Evolutionary conservation across 2,113 vertebrate genomes (phyloP).

Genomic region (Colaptes auratus): DNA sequence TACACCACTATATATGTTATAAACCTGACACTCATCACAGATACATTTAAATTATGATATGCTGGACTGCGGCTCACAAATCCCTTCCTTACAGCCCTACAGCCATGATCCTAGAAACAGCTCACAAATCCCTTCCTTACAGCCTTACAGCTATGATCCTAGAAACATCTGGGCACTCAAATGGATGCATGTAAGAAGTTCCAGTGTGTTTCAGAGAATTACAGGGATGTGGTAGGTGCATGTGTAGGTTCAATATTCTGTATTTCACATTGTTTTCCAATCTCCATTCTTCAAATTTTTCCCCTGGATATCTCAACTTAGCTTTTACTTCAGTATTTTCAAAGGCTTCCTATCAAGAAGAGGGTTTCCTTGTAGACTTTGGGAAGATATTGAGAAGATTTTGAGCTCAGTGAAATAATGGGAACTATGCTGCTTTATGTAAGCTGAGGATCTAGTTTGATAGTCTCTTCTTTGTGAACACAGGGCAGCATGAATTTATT

Average conservation of each 20-base stretch:
- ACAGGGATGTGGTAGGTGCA: background rate
- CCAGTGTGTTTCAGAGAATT: background rate
- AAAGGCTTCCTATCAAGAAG: constrained; percentile 27
- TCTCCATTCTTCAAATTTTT: constrained; percentile 8
- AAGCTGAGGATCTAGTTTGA: background rate
- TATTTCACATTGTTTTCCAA: constrained; percentile 15
- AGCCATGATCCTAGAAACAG: background rate
- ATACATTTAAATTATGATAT: background rate
- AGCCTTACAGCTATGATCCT: background rate
- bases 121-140: background rate
- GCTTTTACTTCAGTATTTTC: constrained; percentile 52
- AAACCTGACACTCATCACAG: background rate
- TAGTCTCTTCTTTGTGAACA: constrained; percentile 4
- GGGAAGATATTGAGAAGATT: constrained; percentile 25
- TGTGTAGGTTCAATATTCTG: background rate
- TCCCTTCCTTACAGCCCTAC: background rate
- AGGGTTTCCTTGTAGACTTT: constrained; percentile 8
- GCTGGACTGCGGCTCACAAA: background rate
- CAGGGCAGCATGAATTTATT: constrained; percentile 38
- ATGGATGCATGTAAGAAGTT: background rate
- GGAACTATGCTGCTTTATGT: constrained; percentile 14
- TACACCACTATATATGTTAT: background rate
- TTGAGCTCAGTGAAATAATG: constrained; percentile 11
- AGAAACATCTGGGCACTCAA: background rate
- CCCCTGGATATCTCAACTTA: constrained; percentile 6